phyloP scores from a whole-genome alignment of 2,888 invertebrate genomes.

The Ellobium chinense region DNA sequence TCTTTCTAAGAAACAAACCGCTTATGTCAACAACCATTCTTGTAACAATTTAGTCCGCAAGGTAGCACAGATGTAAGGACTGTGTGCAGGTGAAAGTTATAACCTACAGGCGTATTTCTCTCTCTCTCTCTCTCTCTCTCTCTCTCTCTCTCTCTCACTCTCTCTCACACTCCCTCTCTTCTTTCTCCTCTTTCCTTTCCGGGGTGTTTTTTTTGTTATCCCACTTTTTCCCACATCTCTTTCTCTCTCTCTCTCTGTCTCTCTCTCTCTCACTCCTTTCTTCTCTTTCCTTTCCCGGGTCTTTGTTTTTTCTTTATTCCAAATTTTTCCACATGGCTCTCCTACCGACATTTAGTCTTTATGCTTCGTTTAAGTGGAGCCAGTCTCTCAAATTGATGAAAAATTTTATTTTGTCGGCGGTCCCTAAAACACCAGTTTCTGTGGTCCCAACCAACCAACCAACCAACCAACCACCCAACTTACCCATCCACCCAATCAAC shows the following conservation, averaged over 20 bases:
- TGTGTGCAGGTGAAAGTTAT: too few relatives aligned
- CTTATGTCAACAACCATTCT: not conserved
- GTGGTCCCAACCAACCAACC: too few relatives aligned
- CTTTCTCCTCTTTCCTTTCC: not conserved
- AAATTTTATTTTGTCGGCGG: too few relatives aligned
- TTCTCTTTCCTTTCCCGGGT: not conserved
- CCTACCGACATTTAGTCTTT: too few relatives aligned
- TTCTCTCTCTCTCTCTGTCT: not conserved
- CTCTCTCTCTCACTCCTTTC: not conserved
- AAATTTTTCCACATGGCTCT: not conserved
- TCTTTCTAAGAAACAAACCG: not conserved
- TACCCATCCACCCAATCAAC: too few relatives aligned
- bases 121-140: too few relatives aligned
- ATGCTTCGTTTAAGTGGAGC: too few relatives aligned
- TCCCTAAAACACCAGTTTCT: too few relatives aligned
- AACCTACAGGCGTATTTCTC: too few relatives aligned
- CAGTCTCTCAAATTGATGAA: too few relatives aligned
- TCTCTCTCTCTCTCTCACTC: not conserved
- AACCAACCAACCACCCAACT: too few relatives aligned
- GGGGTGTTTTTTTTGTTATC: not conserved
- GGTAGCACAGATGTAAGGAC: too few relatives aligned
- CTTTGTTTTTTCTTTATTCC: not conserved
- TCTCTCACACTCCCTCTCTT: not conserved
- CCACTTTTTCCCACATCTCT: not conserved
- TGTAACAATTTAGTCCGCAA: not conserved